phyloP scores from a whole-genome alignment of 2,113 vertebrate species.

The Amia ocellicauda region DNA sequence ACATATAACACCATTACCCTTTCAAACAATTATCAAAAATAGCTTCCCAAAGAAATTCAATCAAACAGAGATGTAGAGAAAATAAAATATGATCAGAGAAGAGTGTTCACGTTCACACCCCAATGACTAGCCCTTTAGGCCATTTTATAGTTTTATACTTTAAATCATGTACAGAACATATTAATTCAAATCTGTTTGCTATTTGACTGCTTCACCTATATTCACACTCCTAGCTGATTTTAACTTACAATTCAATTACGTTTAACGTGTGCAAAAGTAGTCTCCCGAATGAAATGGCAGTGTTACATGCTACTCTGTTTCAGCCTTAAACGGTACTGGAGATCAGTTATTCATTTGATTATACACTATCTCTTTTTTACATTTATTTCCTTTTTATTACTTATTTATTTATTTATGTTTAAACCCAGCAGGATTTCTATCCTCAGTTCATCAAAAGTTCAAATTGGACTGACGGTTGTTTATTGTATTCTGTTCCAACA shows the following conservation, averaged over 20 bases:
- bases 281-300: not conserved
- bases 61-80: not conserved
- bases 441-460: constrained; percentile 42
- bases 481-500: constrained; percentile 61
- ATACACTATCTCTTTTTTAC: constrained; percentile 19
- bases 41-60: constrained; percentile 1
- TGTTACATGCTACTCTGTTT: not conserved
- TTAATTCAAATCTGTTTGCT: constrained; percentile 8
- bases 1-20: too few species aligned
- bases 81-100: not conserved
- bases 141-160: not conserved
- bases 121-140: not conserved
- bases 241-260: constrained; percentile 13
- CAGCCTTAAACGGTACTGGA: not conserved
- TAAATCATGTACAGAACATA: not conserved
- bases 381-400: not conserved
- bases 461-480: constrained; percentile 59
- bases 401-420: not conserved
- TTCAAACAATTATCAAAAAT: not conserved
- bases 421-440: constrained; percentile 35
- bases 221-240: not conserved
- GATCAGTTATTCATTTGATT: constrained; percentile 15
- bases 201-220: constrained; percentile 7
- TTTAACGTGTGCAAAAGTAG: not conserved
- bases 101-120: not conserved